Evolutionary conservation across 1,140 invertebrate genomes (phyloP).

Genomic region (Caenorhabditis remanei): DNA sequence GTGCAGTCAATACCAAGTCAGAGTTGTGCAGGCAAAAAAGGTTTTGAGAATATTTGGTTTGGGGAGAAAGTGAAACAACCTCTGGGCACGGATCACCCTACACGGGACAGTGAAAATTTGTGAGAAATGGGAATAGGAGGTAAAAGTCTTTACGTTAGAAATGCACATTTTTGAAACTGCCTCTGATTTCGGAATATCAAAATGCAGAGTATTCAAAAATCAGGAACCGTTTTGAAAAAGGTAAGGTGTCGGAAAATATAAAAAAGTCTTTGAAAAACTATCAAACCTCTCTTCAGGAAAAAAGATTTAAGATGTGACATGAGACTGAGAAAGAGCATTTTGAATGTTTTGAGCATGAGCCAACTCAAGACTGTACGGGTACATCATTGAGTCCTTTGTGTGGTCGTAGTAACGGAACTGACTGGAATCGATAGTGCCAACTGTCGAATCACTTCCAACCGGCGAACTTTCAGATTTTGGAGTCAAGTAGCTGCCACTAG

Average conservation of each 20-base stretch:
- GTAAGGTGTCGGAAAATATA: background rate
- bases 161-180: slow-evolving; percentile 42
- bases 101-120: slow-evolving; percentile 20
- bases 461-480: slow-evolving; percentile 44
- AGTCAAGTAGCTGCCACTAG: slow-evolving; percentile 25
- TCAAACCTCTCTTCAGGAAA: background rate
- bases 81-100: slow-evolving; percentile 49
- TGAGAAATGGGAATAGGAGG: slow-evolving; percentile 48
- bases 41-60: background rate
- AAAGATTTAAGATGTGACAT: slow-evolving; percentile 10
- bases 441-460: slow-evolving; percentile 31
- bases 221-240: slow-evolving; percentile 41
- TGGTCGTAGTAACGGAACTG: slow-evolving; percentile 43
- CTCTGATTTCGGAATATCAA: slow-evolving; percentile 1
- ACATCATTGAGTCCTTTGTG: slow-evolving; percentile 38
- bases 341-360: slow-evolving; percentile 53
- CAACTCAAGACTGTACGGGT: slow-evolving; percentile 31
- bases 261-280: background rate
- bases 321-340: slow-evolving; percentile 46
- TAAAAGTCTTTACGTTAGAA: background rate
- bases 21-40: slow-evolving; percentile 17
- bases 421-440: slow-evolving; percentile 22
- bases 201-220: background rate
- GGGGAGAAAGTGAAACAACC: slow-evolving; percentile 30
- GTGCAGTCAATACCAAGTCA: slow-evolving; percentile 4